These are phyloP conservation scores for Trogon surrucura DNA, from an alignment of 2,113 vertebrate genomes.

Conservation along the genomic window DNA sequence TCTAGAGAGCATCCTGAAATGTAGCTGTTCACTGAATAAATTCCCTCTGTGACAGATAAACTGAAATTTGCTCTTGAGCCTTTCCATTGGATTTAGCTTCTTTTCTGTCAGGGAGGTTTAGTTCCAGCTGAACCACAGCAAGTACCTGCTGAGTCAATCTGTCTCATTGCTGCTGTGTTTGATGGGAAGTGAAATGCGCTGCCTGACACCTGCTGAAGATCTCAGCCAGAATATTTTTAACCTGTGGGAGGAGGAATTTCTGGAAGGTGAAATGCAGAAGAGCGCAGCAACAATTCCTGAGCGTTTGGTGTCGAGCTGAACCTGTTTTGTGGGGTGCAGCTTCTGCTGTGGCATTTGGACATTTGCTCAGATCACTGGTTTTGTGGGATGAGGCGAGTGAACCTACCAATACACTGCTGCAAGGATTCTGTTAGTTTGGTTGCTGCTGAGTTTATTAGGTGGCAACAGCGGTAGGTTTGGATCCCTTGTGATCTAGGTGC, in stretches of 20 bases:
- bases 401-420: neutral
- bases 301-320: neutral
- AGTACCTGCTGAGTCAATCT: constrained; percentile 16
- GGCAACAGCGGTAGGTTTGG: neutral
- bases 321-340: constrained; percentile 1
- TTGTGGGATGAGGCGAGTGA: neutral
- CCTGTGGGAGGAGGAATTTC: constrained; percentile 28
- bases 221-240: neutral
- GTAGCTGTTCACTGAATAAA: neutral
- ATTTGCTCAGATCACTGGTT: neutral
- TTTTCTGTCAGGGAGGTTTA: neutral
- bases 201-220: constrained; percentile 40
- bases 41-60: neutral
- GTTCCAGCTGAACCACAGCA: neutral
- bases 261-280: constrained; percentile 3
- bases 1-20: neutral
- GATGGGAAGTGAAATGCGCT: neutral
- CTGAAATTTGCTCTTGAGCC: neutral
- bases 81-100: neutral
- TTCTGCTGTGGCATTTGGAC: neutral
- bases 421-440: neutral
- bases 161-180: neutral
- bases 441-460: neutral
- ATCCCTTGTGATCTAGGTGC: neutral
- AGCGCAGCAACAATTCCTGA: neutral